phyloP scores from a whole-genome alignment of 2,888 invertebrate genomes.

The Erebia palarica region DNA sequence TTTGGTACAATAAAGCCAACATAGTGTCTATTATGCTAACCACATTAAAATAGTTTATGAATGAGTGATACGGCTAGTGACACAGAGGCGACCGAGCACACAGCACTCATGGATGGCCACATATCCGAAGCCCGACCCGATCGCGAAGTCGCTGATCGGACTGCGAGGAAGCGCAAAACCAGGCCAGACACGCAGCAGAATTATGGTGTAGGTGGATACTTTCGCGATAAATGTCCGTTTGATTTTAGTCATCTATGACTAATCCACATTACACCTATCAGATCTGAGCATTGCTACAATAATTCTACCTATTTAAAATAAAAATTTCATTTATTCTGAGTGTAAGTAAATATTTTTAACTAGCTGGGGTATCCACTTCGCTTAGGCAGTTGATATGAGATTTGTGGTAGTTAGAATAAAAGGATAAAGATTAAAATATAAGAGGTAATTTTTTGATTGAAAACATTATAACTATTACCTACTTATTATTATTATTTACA shows the following conservation, averaged over 20 bases:
- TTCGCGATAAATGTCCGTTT: background rate
- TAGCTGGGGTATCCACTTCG: too few relatives aligned
- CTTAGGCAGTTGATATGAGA: too few relatives aligned
- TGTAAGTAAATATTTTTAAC: too few relatives aligned
- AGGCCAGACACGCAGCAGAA: constrained; percentile 76
- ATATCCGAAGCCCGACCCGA: constrained; percentile 85
- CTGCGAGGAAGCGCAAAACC: constrained; percentile 80
- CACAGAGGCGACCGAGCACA: constrained; percentile 86
- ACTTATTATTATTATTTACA: too few relatives aligned
- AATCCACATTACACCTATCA: constrained; percentile 16
- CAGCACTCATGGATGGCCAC: constrained; percentile 94
- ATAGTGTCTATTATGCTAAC: constrained; percentile 32
- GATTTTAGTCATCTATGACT: constrained; percentile 30
- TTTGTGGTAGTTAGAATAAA: too few relatives aligned
- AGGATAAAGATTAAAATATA: too few relatives aligned
- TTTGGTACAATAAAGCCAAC: background rate
- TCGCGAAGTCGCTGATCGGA: constrained; percentile 79
- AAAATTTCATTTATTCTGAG: too few relatives aligned
- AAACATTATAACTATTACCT: too few relatives aligned
- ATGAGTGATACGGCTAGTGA: constrained; percentile 76
- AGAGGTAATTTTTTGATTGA: too few relatives aligned
- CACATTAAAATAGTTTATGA: constrained; percentile 53
- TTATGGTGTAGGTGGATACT: constrained; percentile 76
- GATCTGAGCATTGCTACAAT: background rate
- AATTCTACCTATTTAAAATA: too few relatives aligned